A percentile compares a stretch with the other conserved stretches of the same genome.
Conservation (phyloP, 1,140 invertebrate species). For the Lepidurus packardi region DNA sequence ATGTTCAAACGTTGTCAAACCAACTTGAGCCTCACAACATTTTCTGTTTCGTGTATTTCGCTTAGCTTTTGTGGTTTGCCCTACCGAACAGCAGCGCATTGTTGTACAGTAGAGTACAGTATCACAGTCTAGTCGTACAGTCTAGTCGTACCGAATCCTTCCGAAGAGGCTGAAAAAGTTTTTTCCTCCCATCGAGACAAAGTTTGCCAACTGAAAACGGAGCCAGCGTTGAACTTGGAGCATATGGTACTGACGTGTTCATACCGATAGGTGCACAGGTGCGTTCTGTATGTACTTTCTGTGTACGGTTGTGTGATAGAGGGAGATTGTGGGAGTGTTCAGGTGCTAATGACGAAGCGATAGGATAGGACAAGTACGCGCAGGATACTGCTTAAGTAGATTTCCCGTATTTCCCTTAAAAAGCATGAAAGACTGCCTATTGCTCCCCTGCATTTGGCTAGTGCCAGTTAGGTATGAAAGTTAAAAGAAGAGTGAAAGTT, state of each 20-base stretch:
- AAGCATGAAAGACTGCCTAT: no score
- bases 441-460: no score
- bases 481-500: no score
- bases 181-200: background rate
- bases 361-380: background rate
- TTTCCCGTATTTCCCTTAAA: no score
- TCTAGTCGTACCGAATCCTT: no score
- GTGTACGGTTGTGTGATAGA: background rate
- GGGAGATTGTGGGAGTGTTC: background rate
- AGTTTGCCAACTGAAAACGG: background rate
- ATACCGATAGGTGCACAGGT: constrained; percentile 4
- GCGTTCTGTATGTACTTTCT: background rate
- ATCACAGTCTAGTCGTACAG: no score
- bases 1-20: background rate
- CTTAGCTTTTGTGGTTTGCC: no score
- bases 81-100: no score
- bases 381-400: no score
- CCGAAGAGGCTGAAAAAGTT: no score
- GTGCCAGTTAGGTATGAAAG: no score
- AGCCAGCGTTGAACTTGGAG: background rate
- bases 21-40: background rate
- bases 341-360: background rate
- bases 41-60: background rate
- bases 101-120: no score
- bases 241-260: constrained; percentile 1